Conservation (phyloP, 1,140 invertebrate genomes). For the Drosophila ambigua region DNA sequence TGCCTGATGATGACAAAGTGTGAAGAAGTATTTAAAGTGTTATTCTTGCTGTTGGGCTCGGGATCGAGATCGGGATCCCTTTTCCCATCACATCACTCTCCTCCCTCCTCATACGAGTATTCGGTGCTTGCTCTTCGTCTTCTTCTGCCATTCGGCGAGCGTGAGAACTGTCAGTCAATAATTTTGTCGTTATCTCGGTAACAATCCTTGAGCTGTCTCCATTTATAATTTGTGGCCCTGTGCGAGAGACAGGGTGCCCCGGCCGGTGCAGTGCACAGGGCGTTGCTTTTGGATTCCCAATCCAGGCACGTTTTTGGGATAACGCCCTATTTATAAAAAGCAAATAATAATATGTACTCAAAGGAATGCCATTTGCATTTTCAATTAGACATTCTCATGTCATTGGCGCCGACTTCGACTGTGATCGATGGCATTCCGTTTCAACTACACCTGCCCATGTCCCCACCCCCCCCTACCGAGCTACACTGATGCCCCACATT, state of each 20-base stretch:
- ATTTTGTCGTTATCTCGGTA: conserved; percentile 73
- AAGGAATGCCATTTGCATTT: conserved; percentile 66
- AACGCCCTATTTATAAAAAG: conserved; percentile 63
- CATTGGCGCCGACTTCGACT: conserved; percentile 39
- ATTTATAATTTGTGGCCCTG: conserved; percentile 47
- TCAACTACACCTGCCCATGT: too few species aligned
- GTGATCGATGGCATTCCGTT: too few species aligned
- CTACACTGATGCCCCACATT: conserved; percentile 10
- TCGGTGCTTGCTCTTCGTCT: conserved; percentile 10
- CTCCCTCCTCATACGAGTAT: neutral
- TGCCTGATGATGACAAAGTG: conserved; percentile 79
- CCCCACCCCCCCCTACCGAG: neutral
- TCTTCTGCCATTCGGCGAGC: conserved; percentile 30
- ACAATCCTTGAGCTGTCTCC: conserved; percentile 75
- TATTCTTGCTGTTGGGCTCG: conserved; percentile 37
- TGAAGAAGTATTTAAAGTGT: conserved; percentile 75
- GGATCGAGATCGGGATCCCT: conserved; percentile 21
- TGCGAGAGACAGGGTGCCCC: conserved; percentile 24
- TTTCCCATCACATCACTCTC: neutral
- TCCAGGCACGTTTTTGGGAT: conserved; percentile 67
- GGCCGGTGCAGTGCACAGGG: neutral
- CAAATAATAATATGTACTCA: conserved; percentile 20
- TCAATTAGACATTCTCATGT: conserved; percentile 50
- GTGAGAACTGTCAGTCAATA: conserved; percentile 81
- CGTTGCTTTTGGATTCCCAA: conserved; percentile 21